Evolutionary conservation across 1,140 invertebrate genomes (phyloP), one percentile per base, ranked within the genome.

Genomic region (Apis florea): DNA sequence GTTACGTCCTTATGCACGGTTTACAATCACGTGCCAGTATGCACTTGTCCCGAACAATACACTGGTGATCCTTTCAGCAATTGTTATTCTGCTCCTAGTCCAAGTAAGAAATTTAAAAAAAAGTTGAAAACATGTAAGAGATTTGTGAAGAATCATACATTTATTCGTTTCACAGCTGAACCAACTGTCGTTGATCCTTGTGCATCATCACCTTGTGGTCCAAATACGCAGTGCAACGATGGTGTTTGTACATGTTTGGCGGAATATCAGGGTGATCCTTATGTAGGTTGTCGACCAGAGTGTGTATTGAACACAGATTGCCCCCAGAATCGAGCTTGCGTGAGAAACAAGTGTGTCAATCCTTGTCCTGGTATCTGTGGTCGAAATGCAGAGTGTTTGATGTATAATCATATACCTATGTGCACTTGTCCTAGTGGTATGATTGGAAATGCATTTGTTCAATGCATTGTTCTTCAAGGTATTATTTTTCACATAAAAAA

Each of bases 21-120:
- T 61, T 94, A 96, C 26, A 96, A 96, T 88, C 96, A 97, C 90
- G 94, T 95, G 49, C 95, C 96, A 5, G 93, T 95, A 76, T 97
- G 96, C 91, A 95, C 94, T 69, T 97, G 96, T 88, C 94, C 95
- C 40, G 91, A 93, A 70, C 96, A 95, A 53, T 97, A 95, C 87
- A 95, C 94, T 6, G 96, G 96, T 24, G 96, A 97, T 94, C 96
- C 96, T 8, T 96, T 97, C 90, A 95, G 94, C 66, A 95, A 95
- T 83, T 97, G 96, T 88, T 95, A 89, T 10, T 91, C 90, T 19
- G 89, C 88, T 12, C 90, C 91, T 81, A 76, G 83, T 77, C 54
- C 93, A 85, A 83, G 87, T 88, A 88, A 88, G 86, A 54, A 47
- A 31, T 19, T 24, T n/a, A 0, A 1, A 9, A 9, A n/a, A 26